Evolutionary conservation across 2,113 vertebrate species (phyloP).

Genomic region (Lichenostomus cassidix): DNA sequence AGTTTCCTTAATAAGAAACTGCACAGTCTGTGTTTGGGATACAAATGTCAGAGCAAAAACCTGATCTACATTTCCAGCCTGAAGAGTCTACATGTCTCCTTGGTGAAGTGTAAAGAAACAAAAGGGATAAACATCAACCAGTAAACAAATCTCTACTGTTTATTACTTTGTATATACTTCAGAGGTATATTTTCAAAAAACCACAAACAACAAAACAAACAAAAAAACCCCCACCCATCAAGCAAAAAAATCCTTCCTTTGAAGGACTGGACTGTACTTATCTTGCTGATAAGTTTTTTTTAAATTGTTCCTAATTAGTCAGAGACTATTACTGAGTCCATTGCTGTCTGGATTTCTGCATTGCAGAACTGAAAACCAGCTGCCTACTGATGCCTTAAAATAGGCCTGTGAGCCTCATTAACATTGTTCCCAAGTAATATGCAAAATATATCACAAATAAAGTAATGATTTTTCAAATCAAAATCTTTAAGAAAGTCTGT

Average conservation of each 20-base stretch:
- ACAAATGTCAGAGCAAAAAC: not conserved
- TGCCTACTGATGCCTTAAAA: not conserved
- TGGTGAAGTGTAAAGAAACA: not conserved
- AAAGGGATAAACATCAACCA: not conserved
- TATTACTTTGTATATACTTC: not conserved
- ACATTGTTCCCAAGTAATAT: not conserved
- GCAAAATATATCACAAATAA: not conserved
- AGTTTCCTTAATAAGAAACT: not conserved
- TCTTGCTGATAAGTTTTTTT: not conserved
- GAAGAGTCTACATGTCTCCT: not conserved
- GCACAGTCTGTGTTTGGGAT: not conserved
- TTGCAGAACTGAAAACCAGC: conserved; percentile 8
- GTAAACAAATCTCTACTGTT: not conserved
- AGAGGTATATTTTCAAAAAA: not conserved
- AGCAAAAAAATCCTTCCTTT: not conserved
- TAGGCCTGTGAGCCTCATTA: not conserved
- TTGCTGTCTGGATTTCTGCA: conserved; percentile 1
- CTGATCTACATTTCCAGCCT: not conserved
- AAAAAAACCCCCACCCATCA: not conserved
- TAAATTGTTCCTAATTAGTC: not conserved
- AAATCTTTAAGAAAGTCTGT: not conserved
- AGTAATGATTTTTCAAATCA: not conserved
- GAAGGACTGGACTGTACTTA: not conserved
- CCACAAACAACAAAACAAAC: not conserved
- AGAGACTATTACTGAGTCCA: not conserved